A percentile compares a stretch with the other conserved stretches of the same genome.
Evolutionary conservation across 2,888 invertebrate species (phyloP).

Genomic region (Cheilosia pagana): DNA sequence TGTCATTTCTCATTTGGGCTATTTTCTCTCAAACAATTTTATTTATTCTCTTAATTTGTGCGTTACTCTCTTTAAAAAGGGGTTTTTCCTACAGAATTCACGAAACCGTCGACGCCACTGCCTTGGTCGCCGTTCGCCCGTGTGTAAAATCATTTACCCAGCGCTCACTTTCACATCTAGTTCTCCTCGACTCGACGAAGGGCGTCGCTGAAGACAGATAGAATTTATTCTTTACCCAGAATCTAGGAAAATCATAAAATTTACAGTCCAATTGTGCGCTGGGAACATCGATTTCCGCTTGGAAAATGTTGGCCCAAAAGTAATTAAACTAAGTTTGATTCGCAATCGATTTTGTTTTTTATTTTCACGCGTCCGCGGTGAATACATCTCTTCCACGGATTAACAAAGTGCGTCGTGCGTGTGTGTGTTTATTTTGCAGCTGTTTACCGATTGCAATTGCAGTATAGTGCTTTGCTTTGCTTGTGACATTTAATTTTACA

Average conservation of each 20-base stretch:
- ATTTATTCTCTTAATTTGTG: conserved; percentile 8
- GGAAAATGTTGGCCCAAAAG: conserved; percentile 45
- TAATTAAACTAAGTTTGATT: conserved; percentile 34
- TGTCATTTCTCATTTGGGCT: conserved; percentile 16
- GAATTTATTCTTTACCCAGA: conserved; percentile 29
- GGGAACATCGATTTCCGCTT: conserved; percentile 11
- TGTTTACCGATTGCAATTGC: conserved; percentile 62
- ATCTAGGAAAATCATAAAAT: conserved; percentile 11
- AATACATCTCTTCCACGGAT: conserved; percentile 56
- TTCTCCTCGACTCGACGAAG: conserved; percentile 70
- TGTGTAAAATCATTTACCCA: conserved; percentile 61
- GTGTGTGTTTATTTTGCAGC: conserved; percentile 70
- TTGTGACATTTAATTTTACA: conserved; percentile 47
- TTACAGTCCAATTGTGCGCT: conserved; percentile 15
- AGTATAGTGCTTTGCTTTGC: conserved; percentile 36
- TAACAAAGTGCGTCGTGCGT: conserved; percentile 51
- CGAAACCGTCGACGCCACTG: background rate
- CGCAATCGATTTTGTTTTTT: conserved; percentile 67
- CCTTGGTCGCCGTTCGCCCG: conserved; percentile 15
- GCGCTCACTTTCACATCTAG: conserved; percentile 67
- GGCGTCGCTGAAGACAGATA: conserved; percentile 63
- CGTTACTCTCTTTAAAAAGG: conserved; percentile 17
- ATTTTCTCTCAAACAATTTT: background rate
- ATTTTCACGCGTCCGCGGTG: conserved; percentile 65
- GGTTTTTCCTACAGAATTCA: conserved; percentile 28